Conservation (phyloP, 2,113 vertebrate genomes). For the Scomber colias region DNA sequence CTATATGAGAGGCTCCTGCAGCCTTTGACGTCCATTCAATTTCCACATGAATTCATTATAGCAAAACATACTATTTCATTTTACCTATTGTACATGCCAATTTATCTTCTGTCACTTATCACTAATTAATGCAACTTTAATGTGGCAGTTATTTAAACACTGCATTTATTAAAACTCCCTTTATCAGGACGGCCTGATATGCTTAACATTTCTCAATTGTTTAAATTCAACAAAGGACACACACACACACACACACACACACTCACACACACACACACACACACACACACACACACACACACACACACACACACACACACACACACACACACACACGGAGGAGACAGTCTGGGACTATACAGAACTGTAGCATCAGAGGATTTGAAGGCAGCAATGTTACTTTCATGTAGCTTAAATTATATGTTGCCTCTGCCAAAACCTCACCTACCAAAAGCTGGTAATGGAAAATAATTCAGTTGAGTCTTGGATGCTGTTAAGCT, state of each 20-base stretch:
- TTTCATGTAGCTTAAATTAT: neutral
- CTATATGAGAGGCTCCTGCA: slow-evolving; percentile 23
- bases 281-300: no score
- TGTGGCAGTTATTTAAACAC: neutral
- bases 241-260: no score
- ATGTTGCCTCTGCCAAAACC: neutral
- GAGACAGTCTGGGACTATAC: no score
- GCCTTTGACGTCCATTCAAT: slow-evolving; percentile 42
- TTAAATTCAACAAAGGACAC: neutral
- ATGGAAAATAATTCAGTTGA: neutral
- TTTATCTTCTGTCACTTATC: neutral
- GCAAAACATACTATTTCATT: slow-evolving; percentile 20
- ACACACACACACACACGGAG: no score
- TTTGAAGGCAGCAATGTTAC: neutral
- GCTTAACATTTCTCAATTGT: neutral
- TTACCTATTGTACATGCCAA: slow-evolving; percentile 33
- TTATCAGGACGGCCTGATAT: neutral
- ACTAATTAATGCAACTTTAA: slow-evolving; percentile 28
- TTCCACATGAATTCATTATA: slow-evolving; percentile 25
- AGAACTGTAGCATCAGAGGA: neutral
- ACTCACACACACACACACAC: no score
- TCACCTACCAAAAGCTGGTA: neutral
- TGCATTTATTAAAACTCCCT: neutral
- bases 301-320: no score
- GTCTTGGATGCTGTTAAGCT: neutral